Percentiles rank a stretch among this genome's conserved stretches.
These are phyloP conservation scores for Rhabdomys pumilio DNA, from an alignment of 2,797 vertebrate species.

Conservation along the genomic window DNA sequence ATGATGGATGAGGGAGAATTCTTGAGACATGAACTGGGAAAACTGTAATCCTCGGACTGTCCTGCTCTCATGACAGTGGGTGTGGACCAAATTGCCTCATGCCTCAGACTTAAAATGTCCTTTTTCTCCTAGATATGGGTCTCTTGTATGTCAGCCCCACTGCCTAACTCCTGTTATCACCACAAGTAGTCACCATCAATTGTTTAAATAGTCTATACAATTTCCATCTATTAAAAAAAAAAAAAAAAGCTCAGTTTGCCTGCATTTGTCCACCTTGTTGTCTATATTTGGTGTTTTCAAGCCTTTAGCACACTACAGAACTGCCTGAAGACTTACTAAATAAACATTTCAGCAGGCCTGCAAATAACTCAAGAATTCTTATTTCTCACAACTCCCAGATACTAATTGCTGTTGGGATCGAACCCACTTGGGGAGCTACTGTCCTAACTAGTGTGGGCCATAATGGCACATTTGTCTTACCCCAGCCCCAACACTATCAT, in stretches of 20 bases:
- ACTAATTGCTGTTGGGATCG: background rate
- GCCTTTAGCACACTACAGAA: background rate
- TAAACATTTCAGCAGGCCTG: background rate
- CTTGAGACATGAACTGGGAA: background rate
- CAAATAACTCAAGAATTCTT: background rate
- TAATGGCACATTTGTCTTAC: background rate
- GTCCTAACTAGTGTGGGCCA: background rate
- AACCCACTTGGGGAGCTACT: conserved; percentile 11
- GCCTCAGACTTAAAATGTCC: conserved; percentile 31
- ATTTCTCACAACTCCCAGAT: conserved; percentile 18
- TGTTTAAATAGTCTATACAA: conserved; percentile 49
- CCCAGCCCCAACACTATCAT: background rate
- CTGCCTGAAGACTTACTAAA: conserved; percentile 13
- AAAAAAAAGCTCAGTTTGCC: background rate
- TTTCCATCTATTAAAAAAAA: conserved; percentile 28
- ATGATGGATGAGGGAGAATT: background rate
- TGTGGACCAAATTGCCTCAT: background rate
- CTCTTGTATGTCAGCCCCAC: background rate
- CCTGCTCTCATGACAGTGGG: background rate
- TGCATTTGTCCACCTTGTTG: background rate
- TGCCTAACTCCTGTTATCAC: background rate
- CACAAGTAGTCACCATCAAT: conserved; percentile 4
- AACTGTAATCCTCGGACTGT: background rate
- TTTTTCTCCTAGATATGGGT: conserved; percentile 25
- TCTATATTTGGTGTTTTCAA: background rate